Evolutionary conservation across 1,140 invertebrate genomes (phyloP).

Genomic region (Tetramorium alpestre): DNA sequence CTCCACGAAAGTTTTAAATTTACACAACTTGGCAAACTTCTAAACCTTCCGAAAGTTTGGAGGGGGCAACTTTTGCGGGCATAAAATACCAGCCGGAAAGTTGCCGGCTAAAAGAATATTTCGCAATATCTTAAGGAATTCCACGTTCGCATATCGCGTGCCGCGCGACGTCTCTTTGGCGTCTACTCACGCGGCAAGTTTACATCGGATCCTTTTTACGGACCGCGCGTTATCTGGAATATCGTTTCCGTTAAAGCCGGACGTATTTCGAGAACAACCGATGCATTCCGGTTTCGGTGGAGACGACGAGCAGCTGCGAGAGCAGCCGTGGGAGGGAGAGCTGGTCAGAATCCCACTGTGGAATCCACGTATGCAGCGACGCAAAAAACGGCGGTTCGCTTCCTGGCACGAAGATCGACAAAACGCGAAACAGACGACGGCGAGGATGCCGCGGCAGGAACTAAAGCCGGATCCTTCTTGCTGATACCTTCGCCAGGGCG

Average conservation of each 20-base stretch:
- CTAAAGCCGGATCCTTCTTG: constrained; percentile 63
- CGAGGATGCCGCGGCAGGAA: constrained; percentile 23
- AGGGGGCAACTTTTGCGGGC: constrained; percentile 48
- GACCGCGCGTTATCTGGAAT: neutral
- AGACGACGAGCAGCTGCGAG: constrained; percentile 24
- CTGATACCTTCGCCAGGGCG: constrained; percentile 44
- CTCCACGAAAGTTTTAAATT: constrained; percentile 68
- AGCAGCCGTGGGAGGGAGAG: neutral
- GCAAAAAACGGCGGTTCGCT: constrained; percentile 59
- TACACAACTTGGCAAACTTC: constrained; percentile 65
- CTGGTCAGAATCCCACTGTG: constrained; percentile 14
- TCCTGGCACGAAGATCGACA: constrained; percentile 59
- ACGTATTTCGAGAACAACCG: constrained; percentile 24
- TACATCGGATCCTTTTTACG: constrained; percentile 17
- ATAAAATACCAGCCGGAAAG: constrained; percentile 52
- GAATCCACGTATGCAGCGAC: constrained; percentile 21
- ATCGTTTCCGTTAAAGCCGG: constrained; percentile 19
- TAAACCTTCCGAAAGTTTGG: constrained; percentile 49
- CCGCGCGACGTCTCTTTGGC: constrained; percentile 15
- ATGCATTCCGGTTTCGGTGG: constrained; percentile 19
- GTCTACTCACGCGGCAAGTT: constrained; percentile 7
- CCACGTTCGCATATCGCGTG: constrained; percentile 19
- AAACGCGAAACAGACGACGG: constrained; percentile 73
- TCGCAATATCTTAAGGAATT: constrained; percentile 42
- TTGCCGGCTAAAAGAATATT: constrained; percentile 62